Conservation (phyloP, 2,113 vertebrate genomes). For the Rallus limicola region DNA sequence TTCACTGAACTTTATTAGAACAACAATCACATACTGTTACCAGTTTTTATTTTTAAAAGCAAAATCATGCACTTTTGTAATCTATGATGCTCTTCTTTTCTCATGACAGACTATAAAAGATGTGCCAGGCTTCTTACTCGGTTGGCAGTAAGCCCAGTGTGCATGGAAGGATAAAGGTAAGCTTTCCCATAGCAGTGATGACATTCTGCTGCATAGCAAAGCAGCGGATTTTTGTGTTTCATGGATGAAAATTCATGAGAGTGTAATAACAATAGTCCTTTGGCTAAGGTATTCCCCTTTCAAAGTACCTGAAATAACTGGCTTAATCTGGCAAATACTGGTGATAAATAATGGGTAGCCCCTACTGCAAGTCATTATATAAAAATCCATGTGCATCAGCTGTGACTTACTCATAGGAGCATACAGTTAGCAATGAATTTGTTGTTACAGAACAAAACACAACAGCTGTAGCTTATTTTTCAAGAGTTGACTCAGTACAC, state of each 20-base stretch:
- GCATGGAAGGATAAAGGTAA: constrained; percentile 88
- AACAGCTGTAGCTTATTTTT: constrained; percentile 25
- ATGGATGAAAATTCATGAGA: neutral
- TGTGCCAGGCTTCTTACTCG: constrained; percentile 93
- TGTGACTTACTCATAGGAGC: neutral
- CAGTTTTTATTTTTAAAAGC: neutral
- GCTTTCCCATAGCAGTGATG: neutral
- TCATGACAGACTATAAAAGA: constrained; percentile 88
- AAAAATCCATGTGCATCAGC: neutral
- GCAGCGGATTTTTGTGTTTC: neutral
- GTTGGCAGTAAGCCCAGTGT: constrained; percentile 90
- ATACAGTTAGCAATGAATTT: neutral
- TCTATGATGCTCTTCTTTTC: constrained; percentile 19
- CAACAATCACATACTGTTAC: neutral
- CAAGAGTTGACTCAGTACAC: neutral
- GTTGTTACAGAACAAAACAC: neutral
- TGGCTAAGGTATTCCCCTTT: neutral
- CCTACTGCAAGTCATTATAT: constrained; percentile 14
- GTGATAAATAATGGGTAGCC: neutral
- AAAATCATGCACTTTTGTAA: neutral
- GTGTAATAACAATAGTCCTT: neutral
- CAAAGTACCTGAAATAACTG: neutral
- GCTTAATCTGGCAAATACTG: neutral
- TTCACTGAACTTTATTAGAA: neutral
- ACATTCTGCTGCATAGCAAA: neutral